Percentiles rank a stretch among this genome's conserved stretches.
These are phyloP conservation scores for Campylomormyrus tamandua DNA, from an alignment of 2,113 vertebrate genomes.

Conservation along the genomic window DNA sequence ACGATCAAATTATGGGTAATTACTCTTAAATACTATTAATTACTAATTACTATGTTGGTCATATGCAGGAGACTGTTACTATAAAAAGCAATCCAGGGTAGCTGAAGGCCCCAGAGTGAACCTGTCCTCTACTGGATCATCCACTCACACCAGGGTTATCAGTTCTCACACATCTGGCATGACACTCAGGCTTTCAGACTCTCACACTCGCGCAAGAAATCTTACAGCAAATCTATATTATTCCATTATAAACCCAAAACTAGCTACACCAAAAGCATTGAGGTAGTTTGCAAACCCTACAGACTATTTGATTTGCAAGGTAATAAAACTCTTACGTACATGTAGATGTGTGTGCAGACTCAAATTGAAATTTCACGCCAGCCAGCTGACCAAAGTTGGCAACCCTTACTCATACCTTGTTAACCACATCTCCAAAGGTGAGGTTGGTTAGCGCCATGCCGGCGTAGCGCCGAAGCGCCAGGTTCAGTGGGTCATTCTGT, in stretches of 20 bases:
- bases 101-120: not conserved
- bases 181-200: not conserved
- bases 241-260: not conserved
- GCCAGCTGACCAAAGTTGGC: not conserved
- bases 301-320: not conserved
- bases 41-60: not conserved
- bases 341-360: not conserved
- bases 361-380: not conserved
- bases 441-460: slow-evolving; percentile 96
- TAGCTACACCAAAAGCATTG: not conserved
- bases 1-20: not conserved
- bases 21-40: not conserved
- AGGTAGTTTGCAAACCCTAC: not conserved
- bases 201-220: not conserved
- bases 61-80: not conserved
- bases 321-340: not conserved
- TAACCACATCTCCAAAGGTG: slow-evolving; percentile 90
- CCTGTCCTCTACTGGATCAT: not conserved
- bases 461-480: slow-evolving; percentile 81
- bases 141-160: slow-evolving; percentile 49
- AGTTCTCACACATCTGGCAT: not conserved
- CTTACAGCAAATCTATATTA: not conserved
- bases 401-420: slow-evolving; percentile 72
- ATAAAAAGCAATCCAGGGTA: not conserved
- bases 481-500: slow-evolving; percentile 83